These are phyloP conservation scores for Drosophila mojavensis DNA, from an alignment of 1,140 invertebrate species.

Conservation along the genomic window DNA sequence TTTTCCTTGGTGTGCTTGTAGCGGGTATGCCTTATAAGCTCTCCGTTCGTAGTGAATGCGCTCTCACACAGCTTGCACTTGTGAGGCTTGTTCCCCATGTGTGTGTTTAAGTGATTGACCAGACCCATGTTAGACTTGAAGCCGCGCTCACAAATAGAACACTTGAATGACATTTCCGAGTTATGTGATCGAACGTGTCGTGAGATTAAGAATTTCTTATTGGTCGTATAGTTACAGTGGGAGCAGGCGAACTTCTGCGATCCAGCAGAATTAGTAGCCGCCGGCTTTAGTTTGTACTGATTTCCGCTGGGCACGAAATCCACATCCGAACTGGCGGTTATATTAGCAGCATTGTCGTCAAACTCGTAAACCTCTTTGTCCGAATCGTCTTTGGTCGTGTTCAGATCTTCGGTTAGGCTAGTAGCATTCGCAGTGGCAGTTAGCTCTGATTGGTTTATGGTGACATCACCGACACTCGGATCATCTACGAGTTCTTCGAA, in stretches of 20 bases:
- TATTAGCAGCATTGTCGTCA: slow-evolving; percentile 85
- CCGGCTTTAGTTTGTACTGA: slow-evolving; percentile 53
- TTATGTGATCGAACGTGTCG: slow-evolving; percentile 98
- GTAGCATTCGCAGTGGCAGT: slow-evolving; percentile 8
- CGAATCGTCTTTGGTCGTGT: slow-evolving; percentile 1
- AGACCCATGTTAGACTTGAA: slow-evolving; percentile 97
- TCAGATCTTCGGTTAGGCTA: slow-evolving; percentile 24
- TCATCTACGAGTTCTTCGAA: slow-evolving; percentile 46
- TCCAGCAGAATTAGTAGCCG: slow-evolving; percentile 85
- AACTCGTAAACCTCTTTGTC: slow-evolving; percentile 70
- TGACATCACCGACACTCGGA: background rate
- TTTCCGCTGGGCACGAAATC: slow-evolving; percentile 44
- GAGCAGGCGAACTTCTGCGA: slow-evolving; percentile 92
- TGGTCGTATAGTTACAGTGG: slow-evolving; percentile 95
- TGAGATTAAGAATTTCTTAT: slow-evolving; percentile 94
- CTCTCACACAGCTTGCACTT: slow-evolving; percentile 96
- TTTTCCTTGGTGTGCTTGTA: slow-evolving; percentile 98
- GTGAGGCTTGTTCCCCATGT: slow-evolving; percentile 97
- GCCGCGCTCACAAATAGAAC: slow-evolving; percentile 94
- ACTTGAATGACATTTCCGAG: slow-evolving; percentile 97
- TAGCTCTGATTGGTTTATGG: slow-evolving; percentile 4
- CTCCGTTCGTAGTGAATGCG: slow-evolving; percentile 97
- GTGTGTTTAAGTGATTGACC: slow-evolving; percentile 98
- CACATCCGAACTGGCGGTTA: slow-evolving; percentile 84
- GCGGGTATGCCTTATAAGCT: slow-evolving; percentile 95